phyloP scores from a whole-genome alignment of 1,140 invertebrate species.

The Drosophila nigromelanica region DNA sequence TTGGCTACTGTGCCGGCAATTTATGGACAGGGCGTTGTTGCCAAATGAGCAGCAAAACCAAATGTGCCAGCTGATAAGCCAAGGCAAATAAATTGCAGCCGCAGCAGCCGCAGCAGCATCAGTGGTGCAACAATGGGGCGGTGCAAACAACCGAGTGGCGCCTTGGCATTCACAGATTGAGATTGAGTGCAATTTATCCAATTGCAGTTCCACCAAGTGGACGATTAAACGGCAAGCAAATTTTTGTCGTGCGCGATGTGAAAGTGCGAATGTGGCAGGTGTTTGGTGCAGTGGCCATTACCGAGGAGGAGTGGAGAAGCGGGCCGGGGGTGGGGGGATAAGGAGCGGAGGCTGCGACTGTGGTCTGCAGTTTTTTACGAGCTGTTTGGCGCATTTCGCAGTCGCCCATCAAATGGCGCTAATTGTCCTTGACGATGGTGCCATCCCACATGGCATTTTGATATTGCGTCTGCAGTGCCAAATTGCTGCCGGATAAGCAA shows the following conservation, averaged over 20 bases:
- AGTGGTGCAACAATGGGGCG: constrained; percentile 22
- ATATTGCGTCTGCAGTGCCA: constrained; percentile 56
- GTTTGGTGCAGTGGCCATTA: neutral
- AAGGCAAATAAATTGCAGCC: constrained; percentile 58
- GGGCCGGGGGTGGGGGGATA: no score
- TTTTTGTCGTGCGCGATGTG: constrained; percentile 55
- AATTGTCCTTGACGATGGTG: constrained; percentile 75
- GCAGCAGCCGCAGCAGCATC: neutral
- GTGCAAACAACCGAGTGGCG: constrained; percentile 17
- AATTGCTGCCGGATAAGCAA: constrained; percentile 73
- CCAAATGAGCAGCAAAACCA: constrained; percentile 51
- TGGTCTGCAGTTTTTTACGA: neutral
- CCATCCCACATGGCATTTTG: constrained; percentile 74
- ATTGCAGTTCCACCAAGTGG: constrained; percentile 52
- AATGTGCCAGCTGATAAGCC: constrained; percentile 68
- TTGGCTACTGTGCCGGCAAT: constrained; percentile 59
- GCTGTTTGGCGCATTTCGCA: constrained; percentile 8
- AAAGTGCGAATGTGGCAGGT: constrained; percentile 61
- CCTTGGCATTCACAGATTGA: constrained; percentile 48
- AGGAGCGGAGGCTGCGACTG: neutral
- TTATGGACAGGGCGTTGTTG: constrained; percentile 68
- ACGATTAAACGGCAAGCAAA: constrained; percentile 70
- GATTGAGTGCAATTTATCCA: constrained; percentile 69
- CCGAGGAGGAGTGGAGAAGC: neutral
- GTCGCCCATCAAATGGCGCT: constrained; percentile 67